phyloP scores from a whole-genome alignment of 2,888 invertebrate species.

The Alloscopus bannaensis region DNA sequence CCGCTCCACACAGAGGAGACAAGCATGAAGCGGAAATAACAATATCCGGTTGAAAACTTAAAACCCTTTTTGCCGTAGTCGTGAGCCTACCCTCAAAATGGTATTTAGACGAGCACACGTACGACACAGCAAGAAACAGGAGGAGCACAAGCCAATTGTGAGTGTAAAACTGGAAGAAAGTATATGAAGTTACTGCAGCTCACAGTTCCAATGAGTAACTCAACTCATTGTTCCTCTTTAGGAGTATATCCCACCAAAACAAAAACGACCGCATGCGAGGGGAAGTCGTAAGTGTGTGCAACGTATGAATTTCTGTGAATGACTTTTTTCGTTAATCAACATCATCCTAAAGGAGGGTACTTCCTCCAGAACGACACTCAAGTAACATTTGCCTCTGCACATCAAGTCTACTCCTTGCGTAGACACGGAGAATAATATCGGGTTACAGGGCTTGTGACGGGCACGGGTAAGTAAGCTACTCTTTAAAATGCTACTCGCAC shows the following conservation, averaged over 20 bases:
- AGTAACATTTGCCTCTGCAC: no score
- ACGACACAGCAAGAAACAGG: no score
- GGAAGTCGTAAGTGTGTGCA: no score
- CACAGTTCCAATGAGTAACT: no score
- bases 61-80: no score
- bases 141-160: background rate
- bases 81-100: no score
- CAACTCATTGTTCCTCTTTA: no score
- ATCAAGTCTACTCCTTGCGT: conserved; percentile 42
- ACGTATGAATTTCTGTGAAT: no score
- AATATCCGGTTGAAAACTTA: conserved; percentile 59
- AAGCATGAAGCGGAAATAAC: conserved; percentile 64
- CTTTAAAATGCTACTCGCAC: background rate
- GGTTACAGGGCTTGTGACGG: conserved; percentile 22
- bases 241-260: background rate
- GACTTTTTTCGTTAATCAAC: conserved; percentile 33
- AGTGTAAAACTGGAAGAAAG: no score
- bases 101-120: no score
- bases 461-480: conserved; percentile 4
- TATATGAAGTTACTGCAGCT: background rate
- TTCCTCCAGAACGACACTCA: no score
- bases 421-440: conserved; percentile 28
- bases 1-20: background rate
- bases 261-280: conserved; percentile 1
- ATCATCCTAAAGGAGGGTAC: conserved; percentile 1